These are phyloP conservation scores for Ondatra zibethicus DNA, from an alignment of 2,113 vertebrate genomes.

Conservation along the genomic window DNA sequence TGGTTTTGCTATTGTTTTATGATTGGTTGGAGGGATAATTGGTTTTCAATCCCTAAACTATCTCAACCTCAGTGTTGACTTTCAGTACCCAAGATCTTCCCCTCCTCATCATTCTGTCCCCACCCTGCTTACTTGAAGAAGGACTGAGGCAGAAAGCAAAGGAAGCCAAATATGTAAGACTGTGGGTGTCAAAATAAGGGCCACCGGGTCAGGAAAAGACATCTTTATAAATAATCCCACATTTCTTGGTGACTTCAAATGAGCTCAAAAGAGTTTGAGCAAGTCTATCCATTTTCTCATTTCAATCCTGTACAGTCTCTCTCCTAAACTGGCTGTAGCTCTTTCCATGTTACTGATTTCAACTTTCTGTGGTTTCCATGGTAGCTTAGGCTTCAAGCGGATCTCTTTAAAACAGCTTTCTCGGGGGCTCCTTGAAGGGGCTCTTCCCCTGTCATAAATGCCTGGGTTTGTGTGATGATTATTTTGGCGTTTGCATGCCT, in stretches of 20 bases:
- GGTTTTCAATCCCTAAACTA: slow-evolving; percentile 21
- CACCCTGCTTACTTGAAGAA: not conserved
- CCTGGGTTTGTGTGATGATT: not conserved
- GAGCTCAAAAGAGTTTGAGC: not conserved
- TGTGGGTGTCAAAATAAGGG: not conserved
- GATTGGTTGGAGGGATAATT: not conserved
- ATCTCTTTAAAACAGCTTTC: not conserved
- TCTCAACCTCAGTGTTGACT: not conserved
- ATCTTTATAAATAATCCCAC: not conserved
- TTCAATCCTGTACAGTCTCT: not conserved
- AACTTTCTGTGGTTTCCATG: not conserved
- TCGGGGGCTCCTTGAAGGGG: not conserved
- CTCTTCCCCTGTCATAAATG: not conserved
- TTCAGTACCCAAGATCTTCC: not conserved
- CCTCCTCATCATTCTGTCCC: not conserved
- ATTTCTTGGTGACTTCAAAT: not conserved
- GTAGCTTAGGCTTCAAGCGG: not conserved
- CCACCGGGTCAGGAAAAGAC: not conserved
- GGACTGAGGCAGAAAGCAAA: not conserved
- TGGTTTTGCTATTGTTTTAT: not conserved
- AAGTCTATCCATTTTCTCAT: not conserved
- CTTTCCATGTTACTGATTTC: not conserved
- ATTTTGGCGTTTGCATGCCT: not conserved
- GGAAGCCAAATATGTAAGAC: not conserved
- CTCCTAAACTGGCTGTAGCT: not conserved